Base-by-base conservation (phyloP, 2,113 vertebrate genomes). In the Myotis yumanensis region DNA sequence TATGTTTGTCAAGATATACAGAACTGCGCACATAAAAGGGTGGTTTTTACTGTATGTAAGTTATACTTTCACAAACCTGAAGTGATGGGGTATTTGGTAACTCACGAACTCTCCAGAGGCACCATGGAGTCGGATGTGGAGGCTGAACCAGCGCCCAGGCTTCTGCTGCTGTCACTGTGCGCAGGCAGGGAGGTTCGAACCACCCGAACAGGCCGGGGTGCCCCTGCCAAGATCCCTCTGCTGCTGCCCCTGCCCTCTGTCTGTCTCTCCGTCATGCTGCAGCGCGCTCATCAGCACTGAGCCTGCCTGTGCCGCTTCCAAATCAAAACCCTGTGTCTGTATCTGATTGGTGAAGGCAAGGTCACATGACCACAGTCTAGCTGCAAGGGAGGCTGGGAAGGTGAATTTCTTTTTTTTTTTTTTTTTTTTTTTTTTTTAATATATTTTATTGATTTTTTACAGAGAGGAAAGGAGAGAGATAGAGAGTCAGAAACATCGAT, bases 341-440 rank as follows among this genome's bases (percentile, higher is more conserved):
- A 1, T 35, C 46, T 10, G 28, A 89, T 5, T 72, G 62, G 62
- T 68, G 23, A 71, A 69, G 32, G 46, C 14, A 18, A 59, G 66
- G 57, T 87, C 86, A 35, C 76, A 12, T 12, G 35, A 20, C 25
- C 17, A 23, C 18, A 35, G 14, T 85, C 32, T 23, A 90, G 89
- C 57, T 76, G 92, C 94, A 86, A 85, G 66, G 76, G 54, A 92
- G 20, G 81, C 86, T 76, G 3, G 40, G 1, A 46, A 69, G 16
- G 28, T 30, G n/a, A 40, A 57, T 79, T 90, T 84, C 76, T 80
- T 51, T 57, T 51, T 51, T 84, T 71, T 80, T 51, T 57, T 51
- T 51, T 84, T 71, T 80, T 51, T 57, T 51, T 51, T 84, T 71
- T 80, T 51, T 57, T 51, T 51, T 84, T 71, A 51, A 51, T 51